Percentiles rank a stretch among this genome's conserved stretches.
Evolutionary conservation across 2,888 invertebrate genomes (phyloP).

Genomic region (Belgica antarctica): DNA sequence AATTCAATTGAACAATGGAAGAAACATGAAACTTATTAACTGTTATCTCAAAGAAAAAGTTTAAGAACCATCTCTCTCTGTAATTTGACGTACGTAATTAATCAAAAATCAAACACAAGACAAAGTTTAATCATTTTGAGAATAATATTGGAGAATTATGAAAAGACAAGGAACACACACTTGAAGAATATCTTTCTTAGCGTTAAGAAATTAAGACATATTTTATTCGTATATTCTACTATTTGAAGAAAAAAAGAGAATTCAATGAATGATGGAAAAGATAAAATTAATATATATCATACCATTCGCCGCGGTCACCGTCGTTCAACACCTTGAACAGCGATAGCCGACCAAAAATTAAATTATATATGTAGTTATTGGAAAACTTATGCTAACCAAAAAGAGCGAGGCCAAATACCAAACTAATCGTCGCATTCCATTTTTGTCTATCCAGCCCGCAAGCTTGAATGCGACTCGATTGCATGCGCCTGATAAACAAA

Average conservation of each 20-base stretch:
- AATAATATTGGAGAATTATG: slow-evolving; percentile 44
- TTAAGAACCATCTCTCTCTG: slow-evolving; percentile 30
- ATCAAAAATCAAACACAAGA: slow-evolving; percentile 22
- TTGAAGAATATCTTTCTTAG: slow-evolving; percentile 32
- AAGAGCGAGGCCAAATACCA: not conserved
- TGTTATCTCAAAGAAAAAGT: slow-evolving; percentile 10
- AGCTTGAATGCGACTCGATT: slow-evolving; percentile 29
- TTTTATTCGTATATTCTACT: not conserved
- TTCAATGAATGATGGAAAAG: slow-evolving; percentile 13
- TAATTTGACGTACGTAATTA: slow-evolving; percentile 37
- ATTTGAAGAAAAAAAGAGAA: not conserved
- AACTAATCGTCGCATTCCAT: slow-evolving; percentile 36
- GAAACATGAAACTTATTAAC: not conserved
- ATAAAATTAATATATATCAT: slow-evolving; percentile 44
- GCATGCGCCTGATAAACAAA: slow-evolving; percentile 16
- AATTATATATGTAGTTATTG: slow-evolving; percentile 12
- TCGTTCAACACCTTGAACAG: slow-evolving; percentile 9
- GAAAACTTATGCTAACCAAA: slow-evolving; percentile 3
- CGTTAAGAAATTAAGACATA: slow-evolving; percentile 18
- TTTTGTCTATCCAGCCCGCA: slow-evolving; percentile 43
- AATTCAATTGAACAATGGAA: slow-evolving; percentile 44
- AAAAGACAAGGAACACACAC: slow-evolving; percentile 23
- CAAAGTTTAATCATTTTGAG: slow-evolving; percentile 36
- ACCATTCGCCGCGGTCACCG: slow-evolving; percentile 20
- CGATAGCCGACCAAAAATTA: slow-evolving; percentile 11